Conservation (phyloP, 2,888 invertebrate species). For the Morpho achilles region DNA sequence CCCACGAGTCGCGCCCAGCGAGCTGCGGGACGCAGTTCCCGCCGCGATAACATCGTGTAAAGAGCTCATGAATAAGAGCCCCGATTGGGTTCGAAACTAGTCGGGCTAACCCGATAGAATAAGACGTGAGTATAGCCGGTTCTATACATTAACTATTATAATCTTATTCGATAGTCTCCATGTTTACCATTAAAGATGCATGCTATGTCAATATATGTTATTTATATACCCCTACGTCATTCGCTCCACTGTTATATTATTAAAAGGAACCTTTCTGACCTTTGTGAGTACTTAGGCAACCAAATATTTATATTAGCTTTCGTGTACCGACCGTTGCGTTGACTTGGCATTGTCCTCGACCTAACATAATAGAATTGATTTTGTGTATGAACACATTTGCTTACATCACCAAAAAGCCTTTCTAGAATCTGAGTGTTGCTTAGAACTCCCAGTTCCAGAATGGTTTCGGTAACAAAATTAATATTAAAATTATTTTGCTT, state of each 20-base stretch:
- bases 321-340: conserved; percentile 13
- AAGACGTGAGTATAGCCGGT: too few relatives aligned
- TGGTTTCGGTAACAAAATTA: not conserved
- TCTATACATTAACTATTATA: too few relatives aligned
- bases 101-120: too few relatives aligned
- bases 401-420: conserved; percentile 2
- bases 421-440: not conserved
- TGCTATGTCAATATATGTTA: too few relatives aligned
- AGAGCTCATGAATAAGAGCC: too few relatives aligned
- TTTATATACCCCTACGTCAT: conserved; percentile 37
- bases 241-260: conserved; percentile 56
- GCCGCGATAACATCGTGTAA: too few relatives aligned
- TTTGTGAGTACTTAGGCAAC: conserved; percentile 43
- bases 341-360: conserved; percentile 16
- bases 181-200: too few relatives aligned
- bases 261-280: conserved; percentile 47
- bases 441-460: not conserved
- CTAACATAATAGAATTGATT: conserved; percentile 10
- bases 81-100: too few relatives aligned
- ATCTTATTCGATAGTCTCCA: not conserved
- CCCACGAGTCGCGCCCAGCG: too few relatives aligned
- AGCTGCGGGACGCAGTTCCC: too few relatives aligned
- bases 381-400: conserved; percentile 1
- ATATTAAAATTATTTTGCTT: too few relatives aligned
- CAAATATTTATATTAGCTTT: conserved; percentile 44